Conservation (phyloP, 1,140 invertebrate genomes). For the Conus ventricosus region DNA sequence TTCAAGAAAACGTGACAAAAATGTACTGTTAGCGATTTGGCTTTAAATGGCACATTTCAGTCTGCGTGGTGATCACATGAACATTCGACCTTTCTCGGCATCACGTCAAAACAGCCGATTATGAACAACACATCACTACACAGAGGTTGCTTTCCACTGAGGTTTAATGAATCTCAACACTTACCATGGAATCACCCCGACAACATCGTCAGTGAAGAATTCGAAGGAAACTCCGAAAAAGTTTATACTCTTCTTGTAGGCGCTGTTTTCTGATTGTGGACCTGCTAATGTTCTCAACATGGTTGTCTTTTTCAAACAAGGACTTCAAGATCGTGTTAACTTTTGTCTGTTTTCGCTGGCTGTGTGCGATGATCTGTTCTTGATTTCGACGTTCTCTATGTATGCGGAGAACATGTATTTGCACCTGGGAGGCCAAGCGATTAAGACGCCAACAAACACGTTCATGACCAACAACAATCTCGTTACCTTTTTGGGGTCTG, state of each 20-base stretch:
- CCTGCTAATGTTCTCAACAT: not conserved
- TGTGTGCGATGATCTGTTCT: not conserved
- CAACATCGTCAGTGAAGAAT: not conserved
- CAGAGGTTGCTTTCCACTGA: not conserved
- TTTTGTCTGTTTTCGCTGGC: not conserved
- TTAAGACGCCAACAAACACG: not conserved
- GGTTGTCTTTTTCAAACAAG: not conserved
- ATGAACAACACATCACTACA: not conserved
- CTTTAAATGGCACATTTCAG: too few relatives aligned
- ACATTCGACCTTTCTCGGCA: too few relatives aligned
- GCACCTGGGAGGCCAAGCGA: not conserved
- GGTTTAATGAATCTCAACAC: not conserved
- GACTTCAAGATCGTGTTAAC: not conserved
- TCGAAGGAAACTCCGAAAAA: not conserved
- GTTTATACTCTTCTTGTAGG: not conserved
- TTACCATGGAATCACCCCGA: not conserved
- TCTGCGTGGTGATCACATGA: too few relatives aligned
- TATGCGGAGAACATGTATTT: not conserved
- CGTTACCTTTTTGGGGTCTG: not conserved
- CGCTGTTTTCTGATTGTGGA: not conserved
- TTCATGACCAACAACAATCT: not conserved
- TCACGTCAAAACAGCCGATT: too few relatives aligned
- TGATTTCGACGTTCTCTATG: not conserved
- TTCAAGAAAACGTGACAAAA: too few relatives aligned
- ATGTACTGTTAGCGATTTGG: too few relatives aligned